Base-by-base conservation (phyloP, 2,888 invertebrate species). In the Linnaemya tessellans region DNA sequence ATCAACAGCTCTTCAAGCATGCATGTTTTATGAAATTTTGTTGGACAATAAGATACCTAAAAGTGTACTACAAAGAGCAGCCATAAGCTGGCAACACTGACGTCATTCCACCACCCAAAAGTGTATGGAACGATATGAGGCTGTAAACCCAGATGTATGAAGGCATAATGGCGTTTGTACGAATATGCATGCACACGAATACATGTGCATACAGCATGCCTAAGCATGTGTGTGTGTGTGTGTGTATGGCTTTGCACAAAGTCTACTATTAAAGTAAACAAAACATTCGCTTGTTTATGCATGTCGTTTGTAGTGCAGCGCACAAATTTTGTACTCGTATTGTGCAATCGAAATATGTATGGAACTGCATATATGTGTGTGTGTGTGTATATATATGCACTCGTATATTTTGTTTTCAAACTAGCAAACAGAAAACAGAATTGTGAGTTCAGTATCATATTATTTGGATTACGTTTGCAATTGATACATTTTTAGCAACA, bases 391-490 rank as follows among this genome's bases (percentile, higher is more conserved):
- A 58, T 41, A 64, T 30, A 58, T 71, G 58, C 10, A 38, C 46
- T 64, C 20, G 10, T 46, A 62, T 64, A 38, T 18, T 62, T 70
- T 38, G 43, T n/a, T 35, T 62, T 67, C 68, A 65, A 56, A 73
- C 20, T 30, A 41, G 35, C 62, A 54, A 79, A 43, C 13, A 62
- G 30, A 64, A 56, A 25, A 70, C 35, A 56, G 3, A 73, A 38
- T 65, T 73, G 41, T 60, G 9, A 60, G 13, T 58, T 60, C 38
- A 13, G 74, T 68, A 74, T 80, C 74, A 74, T 49, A 60, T 74
- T 49, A 80, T 80, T 71, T 51, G 80, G 51, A 74, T 74, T 80
- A 74, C 58, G n/a, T 43, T 74, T 80, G 74, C 80, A 80, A 80
- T 80, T 67, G 80, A 80, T 80, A 80, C 80, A 74, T 51, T 74